These are phyloP conservation scores for Urophycis tenuis DNA, from an alignment of 2,797 vertebrate species.

Conservation along the genomic window DNA sequence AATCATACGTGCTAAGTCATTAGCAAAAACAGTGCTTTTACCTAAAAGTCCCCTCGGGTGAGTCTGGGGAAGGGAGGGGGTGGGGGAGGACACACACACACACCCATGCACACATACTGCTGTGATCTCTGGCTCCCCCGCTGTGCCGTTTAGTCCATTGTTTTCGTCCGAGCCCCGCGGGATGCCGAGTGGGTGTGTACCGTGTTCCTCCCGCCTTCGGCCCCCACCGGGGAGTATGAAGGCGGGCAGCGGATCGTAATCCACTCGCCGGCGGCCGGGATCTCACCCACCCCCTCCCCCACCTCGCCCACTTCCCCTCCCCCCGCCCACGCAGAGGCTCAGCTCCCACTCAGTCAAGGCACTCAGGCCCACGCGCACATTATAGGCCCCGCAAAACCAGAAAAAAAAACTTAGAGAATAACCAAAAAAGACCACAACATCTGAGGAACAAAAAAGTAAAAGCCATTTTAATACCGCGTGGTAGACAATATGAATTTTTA, in stretches of 20 bases:
- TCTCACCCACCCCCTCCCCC: constrained; percentile 33
- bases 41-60: neutral
- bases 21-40: neutral
- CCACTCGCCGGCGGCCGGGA: constrained; percentile 57
- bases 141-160: neutral
- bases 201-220: neutral
- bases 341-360: neutral
- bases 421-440: too few relatives aligned
- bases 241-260: constrained; percentile 58
- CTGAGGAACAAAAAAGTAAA: too few relatives aligned
- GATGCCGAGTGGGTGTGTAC: constrained; percentile 38
- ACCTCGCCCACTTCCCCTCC: neutral
- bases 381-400: too few relatives aligned
- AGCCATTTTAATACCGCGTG: too few relatives aligned
- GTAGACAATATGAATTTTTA: neutral
- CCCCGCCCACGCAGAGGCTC: too few relatives aligned
- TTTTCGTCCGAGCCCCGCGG: neutral
- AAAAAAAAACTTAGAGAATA: too few relatives aligned
- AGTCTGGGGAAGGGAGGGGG: too few relatives aligned
- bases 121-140: neutral
- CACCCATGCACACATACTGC: too few relatives aligned
- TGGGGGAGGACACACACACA: too few relatives aligned
- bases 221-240: constrained; percentile 16
- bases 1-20: neutral
- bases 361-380: neutral